Base-by-base conservation (phyloP, 1,140 invertebrate species). In the Megathymus violae region DNA sequence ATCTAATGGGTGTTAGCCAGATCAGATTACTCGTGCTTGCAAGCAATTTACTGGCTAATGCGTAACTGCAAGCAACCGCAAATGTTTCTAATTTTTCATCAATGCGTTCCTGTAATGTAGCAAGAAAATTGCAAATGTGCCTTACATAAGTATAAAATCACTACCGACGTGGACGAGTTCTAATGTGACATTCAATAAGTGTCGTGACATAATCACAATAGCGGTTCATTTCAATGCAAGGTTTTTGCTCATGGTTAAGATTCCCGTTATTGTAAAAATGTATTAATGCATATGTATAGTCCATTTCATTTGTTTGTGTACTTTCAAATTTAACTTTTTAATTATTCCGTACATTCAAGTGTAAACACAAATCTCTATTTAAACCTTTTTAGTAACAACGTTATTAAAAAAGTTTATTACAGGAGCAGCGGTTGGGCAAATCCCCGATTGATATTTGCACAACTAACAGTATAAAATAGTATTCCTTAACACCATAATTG, bases 11-110 rank as follows among this genome's bases (percentile, higher is more conserved):
- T 72, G 68, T 67, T 72, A 63, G 64, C 71, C 74, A 84, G 74
- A 87, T 89, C 74, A 78, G 71, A 82, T 87, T 84, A 82, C 78
- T 76, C 68, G 67, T 71, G 75, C 75, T 76, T 63, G 69, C 62
- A 71, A 74, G 80, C 74, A 86, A 82, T 86, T 86, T 85, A 87
- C 75, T 81, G 82, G 74, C 82, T 80, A 85, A 82, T 82, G 79
- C 75, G 70, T 74, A 80, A 76, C 69, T 69, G 71, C 72, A 82
- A 62, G 48, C 68, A 63, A 79, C 80, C 76, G 71, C 79, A 78
- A 79, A 78, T 76, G 72, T 74, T 72, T 74, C 75, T 76, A 73
- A 84, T 85, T 82, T 78, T 71, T 66, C 44, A 58, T 52, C 17
- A 54, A 38, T 38, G 56, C 62, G 43, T 66, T 64, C 60, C 41